Percentiles rank a stretch among this genome's conserved stretches.
Evolutionary conservation across 2,888 invertebrate species (phyloP).

Genomic region (Alviniconcha strummeri): DNA sequence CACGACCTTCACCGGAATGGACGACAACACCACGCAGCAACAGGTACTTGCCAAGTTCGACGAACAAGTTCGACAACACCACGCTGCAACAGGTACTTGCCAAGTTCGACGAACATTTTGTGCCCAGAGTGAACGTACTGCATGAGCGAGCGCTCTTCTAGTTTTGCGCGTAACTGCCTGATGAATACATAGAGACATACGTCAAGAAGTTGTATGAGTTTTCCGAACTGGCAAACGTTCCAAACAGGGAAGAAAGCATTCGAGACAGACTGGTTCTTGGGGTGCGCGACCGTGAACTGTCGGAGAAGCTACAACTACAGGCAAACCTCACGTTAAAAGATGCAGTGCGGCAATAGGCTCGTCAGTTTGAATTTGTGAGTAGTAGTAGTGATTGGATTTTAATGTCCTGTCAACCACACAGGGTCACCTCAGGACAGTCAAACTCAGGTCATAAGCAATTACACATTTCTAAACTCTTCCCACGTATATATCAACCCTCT

Average conservation of each 20-base stretch:
- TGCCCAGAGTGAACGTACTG: not conserved
- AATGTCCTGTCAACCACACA: no score
- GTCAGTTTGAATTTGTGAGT: not conserved
- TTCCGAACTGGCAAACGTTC: not conserved
- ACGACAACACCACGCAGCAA: not conserved
- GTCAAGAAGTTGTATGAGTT: not conserved
- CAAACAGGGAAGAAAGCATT: slow-evolving; percentile 1
- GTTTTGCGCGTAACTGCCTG: not conserved
- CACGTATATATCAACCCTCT: no score
- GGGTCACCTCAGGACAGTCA: no score
- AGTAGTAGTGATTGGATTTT: no score
- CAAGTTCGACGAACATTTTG: not conserved
- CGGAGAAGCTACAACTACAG: not conserved
- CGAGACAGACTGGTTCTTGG: slow-evolving; percentile 8
- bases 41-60: not conserved
- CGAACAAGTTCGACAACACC: not conserved
- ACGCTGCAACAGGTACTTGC: not conserved
- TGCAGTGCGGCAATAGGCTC: not conserved
- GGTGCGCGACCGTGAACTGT: not conserved
- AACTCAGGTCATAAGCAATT: no score
- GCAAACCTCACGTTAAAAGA: not conserved
- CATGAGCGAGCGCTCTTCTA: slow-evolving; percentile 8
- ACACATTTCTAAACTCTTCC: no score
- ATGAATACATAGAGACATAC: not conserved
- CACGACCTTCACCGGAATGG: not conserved